Evolutionary conservation across 1,140 invertebrate genomes (phyloP), one percentile per base, ranked within the genome.

Genomic region (Trinorchestia longiramus): DNA sequence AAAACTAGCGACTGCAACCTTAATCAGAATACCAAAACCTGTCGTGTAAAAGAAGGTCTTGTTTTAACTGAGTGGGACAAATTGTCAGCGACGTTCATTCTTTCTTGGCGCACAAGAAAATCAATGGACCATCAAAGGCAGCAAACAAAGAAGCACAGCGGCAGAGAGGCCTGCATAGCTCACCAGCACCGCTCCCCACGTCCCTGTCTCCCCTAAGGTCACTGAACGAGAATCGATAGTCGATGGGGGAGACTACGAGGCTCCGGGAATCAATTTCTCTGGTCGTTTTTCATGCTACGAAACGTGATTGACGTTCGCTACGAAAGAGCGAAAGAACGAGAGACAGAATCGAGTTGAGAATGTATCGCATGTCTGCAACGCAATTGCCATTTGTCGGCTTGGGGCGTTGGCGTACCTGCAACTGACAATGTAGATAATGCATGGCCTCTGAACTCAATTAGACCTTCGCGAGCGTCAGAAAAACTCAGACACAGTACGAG

Each of bases 141-240:
- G 62, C 62, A 77, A 77, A 77, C 62, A 77, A 77, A 77, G 62
- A 77, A 77, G 88, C 17, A 42, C 4, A 90, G 43, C 41, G 43
- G 28, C 88, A 28, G 28, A 42, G 88, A 90, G 88, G 41, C 88
- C 88, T 90, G 88, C 88, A 90, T 41, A 90, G 88, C 88, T 15
- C 88, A 43, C 88, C 8, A 36, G 8, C 15, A 1, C 88, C 3
- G 11, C 8, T 42, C n/a, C 41, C 88, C 36, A 8, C 88, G 8
- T 41, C 41, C 88, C 43, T 90, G n/a, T 42, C 88, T 90, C 88
- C 88, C 88, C 28, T 90, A 90, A 90, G 92, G 92, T 94, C 92
- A 94, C 43, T 94, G 92, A 94, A 94, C 92, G 92, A 44, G 92
- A 94, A 94, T 94, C 92, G 92, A 94, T 94, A 94, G 44, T 40